These are phyloP conservation scores for Mugil cephalus DNA, from an alignment of 2,113 vertebrate species.

Conservation along the genomic window DNA sequence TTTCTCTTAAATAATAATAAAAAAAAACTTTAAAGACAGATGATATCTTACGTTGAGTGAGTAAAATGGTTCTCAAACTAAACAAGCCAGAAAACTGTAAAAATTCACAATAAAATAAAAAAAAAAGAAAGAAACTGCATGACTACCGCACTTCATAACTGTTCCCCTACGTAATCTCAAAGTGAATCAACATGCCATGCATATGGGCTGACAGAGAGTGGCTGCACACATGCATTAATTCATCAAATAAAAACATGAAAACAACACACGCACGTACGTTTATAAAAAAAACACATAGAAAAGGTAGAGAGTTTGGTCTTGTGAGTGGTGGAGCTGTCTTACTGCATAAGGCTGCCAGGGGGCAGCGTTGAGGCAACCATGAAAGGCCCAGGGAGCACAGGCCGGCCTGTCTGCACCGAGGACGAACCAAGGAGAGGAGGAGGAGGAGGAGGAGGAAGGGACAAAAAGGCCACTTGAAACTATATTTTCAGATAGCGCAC, in stretches of 20 bases:
- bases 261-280: not conserved
- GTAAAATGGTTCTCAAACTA: slow-evolving; percentile 25
- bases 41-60: not conserved
- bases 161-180: slow-evolving; percentile 32
- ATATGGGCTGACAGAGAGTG: slow-evolving; percentile 20
- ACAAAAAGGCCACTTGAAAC: slow-evolving; percentile 71
- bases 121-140: not conserved
- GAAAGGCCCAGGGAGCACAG: slow-evolving; percentile 32
- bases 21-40: no score
- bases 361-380: slow-evolving; percentile 59
- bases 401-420: slow-evolving; percentile 38
- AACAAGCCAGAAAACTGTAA: slow-evolving; percentile 11
- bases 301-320: slow-evolving; percentile 65
- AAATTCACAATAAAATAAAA: not conserved
- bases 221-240: slow-evolving; percentile 8
- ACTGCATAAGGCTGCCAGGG: slow-evolving; percentile 68
- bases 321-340: slow-evolving; percentile 43
- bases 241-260: not conserved
- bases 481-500: slow-evolving; percentile 37
- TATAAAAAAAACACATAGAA: slow-evolving; percentile 33
- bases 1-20: not conserved
- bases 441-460: not conserved
- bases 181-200: slow-evolving; percentile 16
- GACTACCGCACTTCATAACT: not conserved
- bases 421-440: slow-evolving; percentile 36